Evolutionary conservation across 2,797 vertebrate species (phyloP), one percentile per base, ranked within the genome.

Genomic region (Falco naumanni): DNA sequence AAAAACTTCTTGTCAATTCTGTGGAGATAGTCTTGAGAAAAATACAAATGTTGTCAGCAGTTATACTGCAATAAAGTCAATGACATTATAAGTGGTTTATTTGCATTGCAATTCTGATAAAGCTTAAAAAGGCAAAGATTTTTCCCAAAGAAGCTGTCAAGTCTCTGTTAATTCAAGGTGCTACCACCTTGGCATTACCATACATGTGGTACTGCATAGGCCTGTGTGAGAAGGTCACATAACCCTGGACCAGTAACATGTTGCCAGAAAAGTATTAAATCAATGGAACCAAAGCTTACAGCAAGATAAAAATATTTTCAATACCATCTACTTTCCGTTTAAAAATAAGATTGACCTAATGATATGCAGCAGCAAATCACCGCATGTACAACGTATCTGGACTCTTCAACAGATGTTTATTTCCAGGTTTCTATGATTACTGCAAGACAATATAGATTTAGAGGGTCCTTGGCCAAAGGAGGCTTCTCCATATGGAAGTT

Each of bases 61-160:
- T 81, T 95, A 78, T 48, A 50, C 66, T 63, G 12, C 22, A 85
- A 50, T 77, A 81, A 93, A 87, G 65, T 25, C 68, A 86, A 9
- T 57, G 60, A n/a, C 59, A 31, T 84, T 89, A 29, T 37, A 89
- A 60, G 33, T 53, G 56, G 25, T 94, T 89, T 77, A 72, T 50
- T 96, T 95, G 84, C 29, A 57, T 24, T 85, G 24, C 69, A 54
- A 13, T 68, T 91, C 18, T 87, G 41, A 68, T 77, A 78, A 75
- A 84, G 22, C 11, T 90, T 57, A 5, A 86, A 76, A 95, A 69
- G 34, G 0, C 20, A 89, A 72, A 90, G 9, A 9, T 70, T 11
- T 79, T 92, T 50, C 37, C n/a, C 60, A 22, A 76, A 64, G 12
- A 72, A 26, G 12, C 4, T 56, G 13, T 51, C 81, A 15, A 70